Evolutionary conservation across 2,797 vertebrate genomes (phyloP), one percentile per base, ranked within the genome.

Genomic region (Periparus ater): DNA sequence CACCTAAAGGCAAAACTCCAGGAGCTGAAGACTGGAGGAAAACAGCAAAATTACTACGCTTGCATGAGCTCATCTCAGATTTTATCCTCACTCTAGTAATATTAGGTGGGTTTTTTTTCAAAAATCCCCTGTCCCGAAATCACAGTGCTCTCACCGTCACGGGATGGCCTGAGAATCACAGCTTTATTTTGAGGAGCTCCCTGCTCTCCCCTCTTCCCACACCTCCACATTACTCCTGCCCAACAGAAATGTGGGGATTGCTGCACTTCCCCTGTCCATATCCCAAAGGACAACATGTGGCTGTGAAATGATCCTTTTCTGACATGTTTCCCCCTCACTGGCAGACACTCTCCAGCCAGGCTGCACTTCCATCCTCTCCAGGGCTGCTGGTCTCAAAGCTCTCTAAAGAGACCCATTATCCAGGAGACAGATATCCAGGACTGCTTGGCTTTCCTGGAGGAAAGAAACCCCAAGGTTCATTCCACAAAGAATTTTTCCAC

Each of bases 221-320:
- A 30, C 9, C 32, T 44, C 20, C 40, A 12, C 25, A 1, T 32
- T 9, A 1, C 22, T 67, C 54, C 60, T 65, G 27, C 23, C 38
- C 54, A 32, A 3, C 15, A 34, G 18, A 2, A 36, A 17, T 0
- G 0, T 11, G 51, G 25, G 44, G 17, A 6, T 27, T 48, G 58
- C 47, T 82, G 62, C 44, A 7, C 38, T 45, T 67, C 20, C 53
- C 30, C 32, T 60, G 27, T 38, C 21, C 40, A 1, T 6, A 18
- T 22, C 57, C 86, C 48, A 29, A 17, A 54, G 68, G 22, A 79
- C 53, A 55, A 29, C 17, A 32, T 5, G 44, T 51, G 40, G 8
- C 50, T 38, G 34, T 19, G 40, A 20, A 42, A 47, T 1, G 1
- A 17, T 42, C 32, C 7, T 12, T 74, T 61, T 32, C 73, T 54